Evolutionary conservation across 2,113 vertebrate genomes (phyloP), one percentile per base, ranked within the genome.

Genomic region (Phylloscopus whistleri): DNA sequence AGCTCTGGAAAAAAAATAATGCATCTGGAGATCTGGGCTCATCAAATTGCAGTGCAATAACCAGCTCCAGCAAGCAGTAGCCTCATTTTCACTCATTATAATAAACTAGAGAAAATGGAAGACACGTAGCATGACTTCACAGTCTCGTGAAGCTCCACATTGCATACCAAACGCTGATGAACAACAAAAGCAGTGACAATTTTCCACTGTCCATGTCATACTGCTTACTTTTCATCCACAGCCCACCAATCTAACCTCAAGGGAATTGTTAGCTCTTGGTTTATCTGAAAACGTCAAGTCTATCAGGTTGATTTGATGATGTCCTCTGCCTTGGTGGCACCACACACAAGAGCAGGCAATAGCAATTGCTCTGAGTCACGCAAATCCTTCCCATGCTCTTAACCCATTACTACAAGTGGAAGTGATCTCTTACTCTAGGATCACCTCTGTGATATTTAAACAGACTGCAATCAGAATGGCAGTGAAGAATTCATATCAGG

Each of bases 111-210:
- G 55, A 82, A 87, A 85, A 55, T 13, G 18, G 63, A 87, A 83
- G 31, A 52, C 35, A 72, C 0, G 0, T 2, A 89, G 20, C 22
- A 37, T 5, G 6, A 49, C 63, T 68, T 55, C 19, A 77, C 13
- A 81, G 2, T 46, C 60, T 31, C 27, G 14, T 51, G 43, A 78
- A 59, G 69, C 30, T 66, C 33, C 13, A 66, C 16, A 6, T 7
- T 18, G 43, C 37, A 48, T 35, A 68, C 16, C 21, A 79, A 49
- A 27, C 18, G 11, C 59, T 35, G 31, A 77, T 18, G 46, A 90
- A 74, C 28, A 86, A 80, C 20, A 48, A 43, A 58, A 84, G 12
- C 1, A 1, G 28, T 11, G 46, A 84, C 20, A 51, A 9, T 33
- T 62, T 92, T 46, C 15, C 67, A 66, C 16, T 44, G 30, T 44